Percentiles rank a stretch among this genome's conserved stretches.
Conservation (phyloP, 2,113 vertebrate species). For the Scalopus aquaticus region DNA sequence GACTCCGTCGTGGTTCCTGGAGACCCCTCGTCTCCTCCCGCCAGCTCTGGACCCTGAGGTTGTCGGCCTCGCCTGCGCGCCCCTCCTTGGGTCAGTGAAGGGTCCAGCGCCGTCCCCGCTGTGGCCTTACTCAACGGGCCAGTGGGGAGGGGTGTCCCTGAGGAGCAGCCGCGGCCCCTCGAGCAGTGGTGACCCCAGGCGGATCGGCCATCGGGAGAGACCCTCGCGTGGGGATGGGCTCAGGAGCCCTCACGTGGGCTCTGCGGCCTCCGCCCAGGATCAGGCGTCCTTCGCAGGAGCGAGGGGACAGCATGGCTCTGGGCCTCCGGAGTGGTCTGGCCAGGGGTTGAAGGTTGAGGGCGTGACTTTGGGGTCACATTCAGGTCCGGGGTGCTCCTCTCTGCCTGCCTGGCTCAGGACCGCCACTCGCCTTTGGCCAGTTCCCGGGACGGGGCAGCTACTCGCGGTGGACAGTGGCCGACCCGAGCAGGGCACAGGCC, state of each 20-base stretch:
- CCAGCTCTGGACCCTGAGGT: fast-evolving
- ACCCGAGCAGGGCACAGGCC: too few relatives aligned
- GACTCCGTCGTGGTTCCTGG: not conserved
- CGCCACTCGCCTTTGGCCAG: too few relatives aligned
- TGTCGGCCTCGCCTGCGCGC: fast-evolving
- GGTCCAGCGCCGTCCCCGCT: not conserved
- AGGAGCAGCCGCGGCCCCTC: fast-evolving
- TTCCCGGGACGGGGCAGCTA: too few relatives aligned
- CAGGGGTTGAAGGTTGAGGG: too few relatives aligned
- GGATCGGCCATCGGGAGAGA: not conserved
- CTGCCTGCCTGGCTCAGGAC: too few relatives aligned
- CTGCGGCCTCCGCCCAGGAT: not conserved
- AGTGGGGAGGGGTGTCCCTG: fast-evolving
- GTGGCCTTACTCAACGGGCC: not conserved
- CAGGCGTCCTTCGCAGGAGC: not conserved
- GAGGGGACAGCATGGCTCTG: not conserved
- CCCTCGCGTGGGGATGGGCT: not conserved
- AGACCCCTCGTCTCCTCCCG: fast-evolving
- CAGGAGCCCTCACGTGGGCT: too few relatives aligned
- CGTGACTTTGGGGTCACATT: too few relatives aligned
- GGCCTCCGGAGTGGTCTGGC: not conserved
- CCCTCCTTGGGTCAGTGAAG: not conserved
- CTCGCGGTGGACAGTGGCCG: too few relatives aligned
- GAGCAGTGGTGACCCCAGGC: not conserved
- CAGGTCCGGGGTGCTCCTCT: too few relatives aligned